Evolutionary conservation across 2,113 vertebrate genomes (phyloP).

Genomic region (Uropsilus gracilis): DNA sequence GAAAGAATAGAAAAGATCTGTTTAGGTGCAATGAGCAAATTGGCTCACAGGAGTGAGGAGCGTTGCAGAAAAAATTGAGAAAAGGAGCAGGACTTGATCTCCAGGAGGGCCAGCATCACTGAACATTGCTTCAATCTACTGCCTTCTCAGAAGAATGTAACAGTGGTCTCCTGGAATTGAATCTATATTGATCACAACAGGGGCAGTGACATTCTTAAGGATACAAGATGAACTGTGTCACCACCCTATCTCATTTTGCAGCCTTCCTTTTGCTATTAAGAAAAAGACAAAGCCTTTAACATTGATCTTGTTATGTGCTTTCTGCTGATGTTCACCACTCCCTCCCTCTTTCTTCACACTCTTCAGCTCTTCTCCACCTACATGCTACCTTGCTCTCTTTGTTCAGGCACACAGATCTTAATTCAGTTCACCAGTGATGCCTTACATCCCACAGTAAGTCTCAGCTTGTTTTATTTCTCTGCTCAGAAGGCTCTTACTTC

Average conservation of each 20-base stretch:
- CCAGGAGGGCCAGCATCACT: fast-evolving
- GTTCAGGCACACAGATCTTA: neutral
- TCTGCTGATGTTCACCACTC: neutral
- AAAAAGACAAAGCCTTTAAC: neutral
- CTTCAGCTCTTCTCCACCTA: neutral
- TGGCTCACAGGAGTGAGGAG: neutral
- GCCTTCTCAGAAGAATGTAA: neutral
- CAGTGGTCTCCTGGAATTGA: neutral
- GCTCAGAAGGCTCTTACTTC: neutral
- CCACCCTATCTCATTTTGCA: neutral
- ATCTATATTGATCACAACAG: neutral
- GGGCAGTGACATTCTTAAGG: neutral
- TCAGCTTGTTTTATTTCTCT: neutral
- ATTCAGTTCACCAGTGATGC: neutral
- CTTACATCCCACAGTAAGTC: neutral
- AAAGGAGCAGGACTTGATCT: neutral
- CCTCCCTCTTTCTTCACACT: neutral
- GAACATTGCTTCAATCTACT: neutral
- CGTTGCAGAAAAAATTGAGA: neutral
- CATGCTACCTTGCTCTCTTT: neutral
- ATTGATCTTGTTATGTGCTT: neutral
- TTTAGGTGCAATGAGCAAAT: neutral
- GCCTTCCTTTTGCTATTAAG: neutral
- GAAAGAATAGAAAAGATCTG: neutral
- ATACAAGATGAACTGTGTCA: neutral